Conservation (phyloP, 2,888 invertebrate genomes). For the Tortricodes alternella region DNA sequence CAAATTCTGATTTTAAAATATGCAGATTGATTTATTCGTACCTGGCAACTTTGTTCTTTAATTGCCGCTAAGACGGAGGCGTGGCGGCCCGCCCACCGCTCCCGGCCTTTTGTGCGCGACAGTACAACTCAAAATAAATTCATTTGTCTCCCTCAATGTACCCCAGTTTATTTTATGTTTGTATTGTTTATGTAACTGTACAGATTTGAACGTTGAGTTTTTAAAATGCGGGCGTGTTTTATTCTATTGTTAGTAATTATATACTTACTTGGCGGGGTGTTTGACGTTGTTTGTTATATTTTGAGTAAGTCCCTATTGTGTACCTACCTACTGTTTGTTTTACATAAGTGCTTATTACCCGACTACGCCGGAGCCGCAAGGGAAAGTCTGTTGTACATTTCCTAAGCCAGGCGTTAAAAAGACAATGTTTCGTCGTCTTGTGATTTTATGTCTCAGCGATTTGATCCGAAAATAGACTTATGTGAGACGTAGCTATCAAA, state of each 20-base stretch:
- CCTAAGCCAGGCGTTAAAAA: no score
- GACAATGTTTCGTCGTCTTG: no score
- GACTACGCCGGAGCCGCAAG: no score
- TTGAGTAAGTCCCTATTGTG: neutral
- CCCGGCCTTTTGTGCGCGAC: slow-evolving; percentile 59
- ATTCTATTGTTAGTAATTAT: slow-evolving; percentile 20
- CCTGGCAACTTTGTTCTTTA: slow-evolving; percentile 65
- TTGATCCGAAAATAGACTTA: no score
- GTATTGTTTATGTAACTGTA: slow-evolving; percentile 71
- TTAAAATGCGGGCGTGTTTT: slow-evolving; percentile 24
- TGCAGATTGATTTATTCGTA: slow-evolving; percentile 68
- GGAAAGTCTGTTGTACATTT: no score
- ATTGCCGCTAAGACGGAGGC: slow-evolving; percentile 70
- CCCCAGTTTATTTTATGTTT: slow-evolving; percentile 70
- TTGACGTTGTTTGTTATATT: neutral
- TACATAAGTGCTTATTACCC: no score
- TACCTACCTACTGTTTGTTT: no score
- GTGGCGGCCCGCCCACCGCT: slow-evolving; percentile 68
- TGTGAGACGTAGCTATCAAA: no score
- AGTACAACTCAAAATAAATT: slow-evolving; percentile 51
- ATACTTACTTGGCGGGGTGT: neutral
- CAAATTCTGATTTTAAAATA: slow-evolving; percentile 39
- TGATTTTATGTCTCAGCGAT: no score
- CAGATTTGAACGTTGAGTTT: slow-evolving; percentile 30
- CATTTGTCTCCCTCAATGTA: slow-evolving; percentile 54